Conservation (phyloP, 1,140 invertebrate species). For the Psix sp. region DNA sequence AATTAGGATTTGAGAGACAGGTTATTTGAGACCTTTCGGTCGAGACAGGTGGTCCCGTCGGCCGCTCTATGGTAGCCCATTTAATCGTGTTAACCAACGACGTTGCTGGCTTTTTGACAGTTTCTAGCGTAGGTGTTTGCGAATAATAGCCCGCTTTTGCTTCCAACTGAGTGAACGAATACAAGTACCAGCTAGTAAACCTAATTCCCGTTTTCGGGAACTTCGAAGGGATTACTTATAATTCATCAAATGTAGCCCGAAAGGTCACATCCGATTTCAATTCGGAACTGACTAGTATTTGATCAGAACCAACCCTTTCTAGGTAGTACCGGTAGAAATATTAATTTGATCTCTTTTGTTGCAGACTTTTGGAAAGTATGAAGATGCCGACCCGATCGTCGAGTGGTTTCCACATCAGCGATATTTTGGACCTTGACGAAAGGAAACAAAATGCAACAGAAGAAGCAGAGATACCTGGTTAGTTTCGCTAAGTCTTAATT, state of each 20-base stretch:
- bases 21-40: conserved; percentile 60
- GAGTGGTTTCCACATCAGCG: conserved; percentile 84
- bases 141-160: conserved; percentile 21
- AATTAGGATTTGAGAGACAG: conserved; percentile 54
- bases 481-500: no score
- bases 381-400: conserved; percentile 78
- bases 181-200: no score
- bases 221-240: no score
- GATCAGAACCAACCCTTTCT: no score
- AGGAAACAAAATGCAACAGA: conserved; percentile 66
- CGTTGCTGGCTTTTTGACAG: conserved; percentile 64
- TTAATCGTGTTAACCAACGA: conserved; percentile 63
- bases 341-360: conserved; percentile 53
- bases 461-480: conserved; percentile 68
- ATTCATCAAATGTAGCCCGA: no score
- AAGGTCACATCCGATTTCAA: no score
- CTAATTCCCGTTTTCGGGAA: no score
- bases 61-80: conserved; percentile 47
- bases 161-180: conserved; percentile 7
- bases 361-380: conserved; percentile 78
- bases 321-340: conserved; percentile 7
- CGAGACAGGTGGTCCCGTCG: conserved; percentile 46
- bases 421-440: conserved; percentile 83
- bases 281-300: no score
- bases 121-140: conserved; percentile 44